phyloP scores from a whole-genome alignment of 2,797 vertebrate species.

The Sciaenops ocellatus region DNA sequence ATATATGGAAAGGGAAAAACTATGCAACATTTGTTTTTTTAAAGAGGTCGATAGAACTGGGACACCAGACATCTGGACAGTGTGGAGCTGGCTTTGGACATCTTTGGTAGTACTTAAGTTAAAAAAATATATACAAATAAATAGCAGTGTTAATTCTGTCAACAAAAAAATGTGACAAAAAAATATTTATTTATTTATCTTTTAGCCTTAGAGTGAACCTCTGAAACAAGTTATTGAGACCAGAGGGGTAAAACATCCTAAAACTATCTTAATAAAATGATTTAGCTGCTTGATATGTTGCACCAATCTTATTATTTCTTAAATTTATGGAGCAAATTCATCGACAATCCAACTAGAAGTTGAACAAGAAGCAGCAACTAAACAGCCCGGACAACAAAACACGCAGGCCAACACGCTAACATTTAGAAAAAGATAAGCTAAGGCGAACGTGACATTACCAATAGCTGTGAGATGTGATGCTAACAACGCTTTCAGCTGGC shows the following conservation, averaged over 20 bases:
- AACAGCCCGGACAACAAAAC: background rate
- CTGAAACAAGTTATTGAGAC: too few relatives aligned
- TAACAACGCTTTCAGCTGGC: background rate
- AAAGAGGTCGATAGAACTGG: constrained; percentile 23
- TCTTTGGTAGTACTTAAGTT: background rate
- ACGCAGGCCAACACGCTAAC: background rate
- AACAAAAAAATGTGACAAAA: background rate
- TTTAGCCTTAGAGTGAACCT: too few relatives aligned
- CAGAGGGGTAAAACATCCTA: too few relatives aligned
- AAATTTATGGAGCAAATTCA: background rate
- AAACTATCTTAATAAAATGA: too few relatives aligned
- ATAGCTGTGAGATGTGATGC: background rate
- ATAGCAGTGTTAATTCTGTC: background rate
- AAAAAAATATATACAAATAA: background rate
- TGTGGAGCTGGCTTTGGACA: background rate
- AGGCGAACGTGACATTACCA: background rate
- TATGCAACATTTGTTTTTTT: constrained; percentile 25
- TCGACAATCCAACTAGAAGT: background rate
- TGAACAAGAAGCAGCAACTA: background rate
- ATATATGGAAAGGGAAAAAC: constrained; percentile 44
- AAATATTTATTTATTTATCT: background rate
- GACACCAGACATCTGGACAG: background rate
- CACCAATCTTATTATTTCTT: too few relatives aligned
- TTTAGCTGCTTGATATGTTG: too few relatives aligned
- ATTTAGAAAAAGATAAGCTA: background rate